phyloP scores from a whole-genome alignment of 2,797 vertebrate genomes.

The Amblyopsis hoosieri region DNA sequence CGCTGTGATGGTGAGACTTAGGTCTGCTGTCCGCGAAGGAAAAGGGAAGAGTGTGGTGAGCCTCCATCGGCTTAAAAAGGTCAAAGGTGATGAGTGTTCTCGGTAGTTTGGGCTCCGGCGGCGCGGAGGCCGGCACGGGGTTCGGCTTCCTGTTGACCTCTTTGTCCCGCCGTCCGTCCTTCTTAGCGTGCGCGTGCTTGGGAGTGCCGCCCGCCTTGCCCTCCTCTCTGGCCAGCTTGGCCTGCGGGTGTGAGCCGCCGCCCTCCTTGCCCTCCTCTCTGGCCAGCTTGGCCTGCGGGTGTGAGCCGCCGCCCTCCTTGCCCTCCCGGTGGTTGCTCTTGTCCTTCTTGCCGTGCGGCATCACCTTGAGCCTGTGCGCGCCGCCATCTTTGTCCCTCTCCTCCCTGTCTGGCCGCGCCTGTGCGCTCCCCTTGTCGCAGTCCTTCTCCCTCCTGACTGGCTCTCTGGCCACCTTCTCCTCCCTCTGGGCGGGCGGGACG shows the following conservation, averaged over 20 bases:
- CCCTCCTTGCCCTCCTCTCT: conserved; percentile 56
- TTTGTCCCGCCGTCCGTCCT: conserved; percentile 66
- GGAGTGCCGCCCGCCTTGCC: conserved; percentile 34
- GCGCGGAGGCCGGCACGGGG: conserved; percentile 66
- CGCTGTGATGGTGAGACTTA: conserved; percentile 69
- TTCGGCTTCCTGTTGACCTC: conserved; percentile 62
- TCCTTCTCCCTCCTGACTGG: conserved; percentile 64
- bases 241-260: background rate
- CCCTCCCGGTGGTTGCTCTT: conserved; percentile 63
- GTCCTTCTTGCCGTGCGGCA: conserved; percentile 72
- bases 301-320: conserved; percentile 33
- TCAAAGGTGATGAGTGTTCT: conserved; percentile 76
- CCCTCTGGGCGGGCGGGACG: conserved; percentile 50
- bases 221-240: conserved; percentile 51
- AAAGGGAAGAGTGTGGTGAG: conserved; percentile 64
- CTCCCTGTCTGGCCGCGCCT: conserved; percentile 52
- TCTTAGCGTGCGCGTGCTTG: conserved; percentile 51
- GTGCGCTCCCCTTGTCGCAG: conserved; percentile 48
- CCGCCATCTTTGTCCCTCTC: conserved; percentile 60
- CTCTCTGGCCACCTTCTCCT: conserved; percentile 76
- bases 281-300: conserved; percentile 30
- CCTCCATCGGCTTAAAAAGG: conserved; percentile 76
- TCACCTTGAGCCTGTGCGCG: conserved; percentile 60
- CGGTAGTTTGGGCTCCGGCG: conserved; percentile 69
- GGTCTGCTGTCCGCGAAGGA: conserved; percentile 77